phyloP scores from a whole-genome alignment of 2,888 invertebrate species.

The Ichneumon xanthorius region DNA sequence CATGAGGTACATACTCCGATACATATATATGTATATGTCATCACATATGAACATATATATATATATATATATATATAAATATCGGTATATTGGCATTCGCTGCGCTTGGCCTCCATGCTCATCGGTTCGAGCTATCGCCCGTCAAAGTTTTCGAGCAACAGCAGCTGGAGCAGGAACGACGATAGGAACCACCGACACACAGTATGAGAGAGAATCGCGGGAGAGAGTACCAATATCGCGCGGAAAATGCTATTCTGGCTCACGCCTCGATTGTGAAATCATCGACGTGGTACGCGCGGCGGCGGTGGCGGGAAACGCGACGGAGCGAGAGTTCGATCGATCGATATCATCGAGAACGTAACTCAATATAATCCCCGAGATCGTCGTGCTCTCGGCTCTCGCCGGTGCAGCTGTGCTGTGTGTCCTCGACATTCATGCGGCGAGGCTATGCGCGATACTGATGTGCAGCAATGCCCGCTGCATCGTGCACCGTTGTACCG shows the following conservation, averaged over 20 bases:
- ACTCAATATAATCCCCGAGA: slow-evolving; percentile 77
- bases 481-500: slow-evolving; percentile 34
- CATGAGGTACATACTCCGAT: slow-evolving; percentile 18
- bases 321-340: slow-evolving; percentile 66
- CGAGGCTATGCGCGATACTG: slow-evolving; percentile 36
- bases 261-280: slow-evolving; percentile 67
- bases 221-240: slow-evolving; percentile 44
- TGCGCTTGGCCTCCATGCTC: slow-evolving; percentile 60
- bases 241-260: slow-evolving; percentile 66
- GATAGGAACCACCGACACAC: slow-evolving; percentile 27
- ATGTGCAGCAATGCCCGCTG: slow-evolving; percentile 43
- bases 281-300: slow-evolving; percentile 41
- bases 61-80: slow-evolving; percentile 30
- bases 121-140: slow-evolving; percentile 68
- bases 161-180: neutral
- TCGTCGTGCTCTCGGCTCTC: slow-evolving; percentile 57
- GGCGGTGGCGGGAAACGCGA: slow-evolving; percentile 28
- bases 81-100: slow-evolving; percentile 5
- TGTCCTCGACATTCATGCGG: slow-evolving; percentile 53
- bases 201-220: slow-evolving; percentile 38
- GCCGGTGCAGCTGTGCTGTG: slow-evolving; percentile 7
- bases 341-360: slow-evolving; percentile 78
- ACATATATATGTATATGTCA: slow-evolving; percentile 25
- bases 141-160: slow-evolving; percentile 66
- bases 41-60: slow-evolving; percentile 25